Conservation (phyloP, 2,888 invertebrate genomes). For the Ophion obscuratus region DNA sequence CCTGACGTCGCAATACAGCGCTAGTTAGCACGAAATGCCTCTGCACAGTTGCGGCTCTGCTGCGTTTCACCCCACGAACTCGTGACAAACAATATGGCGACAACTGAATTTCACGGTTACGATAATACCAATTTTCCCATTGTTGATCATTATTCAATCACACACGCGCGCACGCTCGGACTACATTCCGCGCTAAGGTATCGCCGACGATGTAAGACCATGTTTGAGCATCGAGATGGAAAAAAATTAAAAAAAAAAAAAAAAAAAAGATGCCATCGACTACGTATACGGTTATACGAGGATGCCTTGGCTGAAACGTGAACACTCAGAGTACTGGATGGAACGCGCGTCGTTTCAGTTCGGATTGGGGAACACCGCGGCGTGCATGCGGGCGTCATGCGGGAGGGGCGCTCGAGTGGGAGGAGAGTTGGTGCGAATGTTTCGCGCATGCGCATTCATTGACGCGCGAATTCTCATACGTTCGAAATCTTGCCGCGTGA, state of each 20-base stretch:
- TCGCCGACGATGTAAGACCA: constrained; percentile 46
- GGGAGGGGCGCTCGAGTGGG: constrained; percentile 4
- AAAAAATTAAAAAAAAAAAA: neutral
- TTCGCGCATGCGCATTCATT: constrained; percentile 20
- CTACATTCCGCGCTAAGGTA: constrained; percentile 77
- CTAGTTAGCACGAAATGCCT: constrained; percentile 29
- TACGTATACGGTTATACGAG: constrained; percentile 25
- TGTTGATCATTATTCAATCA: constrained; percentile 76
- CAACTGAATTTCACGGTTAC: constrained; percentile 69
- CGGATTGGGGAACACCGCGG: constrained; percentile 1
- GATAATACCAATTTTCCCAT: constrained; percentile 77
- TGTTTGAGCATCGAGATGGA: neutral
- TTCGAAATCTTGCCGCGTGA: constrained; percentile 5
- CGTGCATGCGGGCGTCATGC: constrained; percentile 10
- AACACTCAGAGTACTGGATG: neutral
- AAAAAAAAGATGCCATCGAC: constrained; percentile 30
- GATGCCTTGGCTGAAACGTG: constrained; percentile 57
- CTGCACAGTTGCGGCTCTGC: constrained; percentile 26
- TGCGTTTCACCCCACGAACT: constrained; percentile 58
- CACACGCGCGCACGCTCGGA: constrained; percentile 56
- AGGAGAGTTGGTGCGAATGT: constrained; percentile 1
- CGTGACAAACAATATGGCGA: constrained; percentile 79
- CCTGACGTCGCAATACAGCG: constrained; percentile 23
- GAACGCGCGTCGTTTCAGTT: constrained; percentile 44
- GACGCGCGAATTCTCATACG: constrained; percentile 13